Evolutionary conservation across 2,888 invertebrate species (phyloP), one percentile per base, ranked within the genome.

Genomic region (Drosophila diplacantha): DNA sequence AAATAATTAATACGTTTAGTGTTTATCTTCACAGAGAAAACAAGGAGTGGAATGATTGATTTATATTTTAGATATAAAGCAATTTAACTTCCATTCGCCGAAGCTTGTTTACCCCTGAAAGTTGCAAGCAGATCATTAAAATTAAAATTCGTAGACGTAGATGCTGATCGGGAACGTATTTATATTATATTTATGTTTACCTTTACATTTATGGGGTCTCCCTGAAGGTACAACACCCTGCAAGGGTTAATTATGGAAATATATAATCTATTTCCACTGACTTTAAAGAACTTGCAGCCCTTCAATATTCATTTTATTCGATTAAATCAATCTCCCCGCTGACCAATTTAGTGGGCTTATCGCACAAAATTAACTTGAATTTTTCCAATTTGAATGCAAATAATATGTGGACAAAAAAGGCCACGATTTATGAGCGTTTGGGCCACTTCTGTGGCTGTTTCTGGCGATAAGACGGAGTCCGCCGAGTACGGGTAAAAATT

Each of bases 381-480:
- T 34, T 50, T 53, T 64, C 39, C 46, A 62, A 62, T 62, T 47
- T 63, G 55, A 35, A 63, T 63, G 62, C 62, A 65, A 63, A 63
- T 63, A 54, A 35, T 34, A 32, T 31, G 24, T 22, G 34, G 52
- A 38, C 32, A 34, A 31, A 31, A 49, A 29, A 20, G 14, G 2
- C 5, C 3, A 46, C 26, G 54, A 62, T 62, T 62, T 53, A 63
- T 62, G 26, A 22, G 9, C 20, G 5, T 31, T 31, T 55, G 7
- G 14, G 22, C 32, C 34, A 9, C 55, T 34, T 32, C 22, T 37
- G 31, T 37, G 9, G 29, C 29, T 44, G 26, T 44, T 26, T 34
- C 9, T 31, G 54, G 22, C 16, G 58, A 59, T 58, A 44, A 58
- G 59, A 46, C 38, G 31, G 35, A 24, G 43, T 22, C 5, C 22